These are phyloP conservation scores for Eospalax fontanierii DNA, from an alignment of 2,797 vertebrate genomes.

Conservation along the genomic window DNA sequence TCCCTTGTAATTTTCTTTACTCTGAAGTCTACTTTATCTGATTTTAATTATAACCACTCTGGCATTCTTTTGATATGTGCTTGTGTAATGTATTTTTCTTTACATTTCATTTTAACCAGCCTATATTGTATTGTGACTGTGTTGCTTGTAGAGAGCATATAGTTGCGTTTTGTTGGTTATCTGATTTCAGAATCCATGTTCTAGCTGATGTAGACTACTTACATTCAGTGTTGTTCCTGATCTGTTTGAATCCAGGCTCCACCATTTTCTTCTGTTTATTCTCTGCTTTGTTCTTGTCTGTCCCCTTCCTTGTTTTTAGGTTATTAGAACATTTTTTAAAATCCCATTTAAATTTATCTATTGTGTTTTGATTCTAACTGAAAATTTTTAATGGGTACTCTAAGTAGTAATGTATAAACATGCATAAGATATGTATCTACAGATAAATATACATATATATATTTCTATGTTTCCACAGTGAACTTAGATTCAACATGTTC, in stretches of 20 bases:
- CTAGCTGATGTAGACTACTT: background rate
- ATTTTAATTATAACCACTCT: background rate
- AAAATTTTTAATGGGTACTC: background rate
- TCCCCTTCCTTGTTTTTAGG: background rate
- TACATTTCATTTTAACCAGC: slow-evolving; percentile 31
- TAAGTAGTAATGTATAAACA: background rate
- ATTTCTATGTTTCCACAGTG: background rate
- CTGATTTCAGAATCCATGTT: background rate
- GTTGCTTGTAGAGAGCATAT: background rate
- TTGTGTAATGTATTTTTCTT: background rate
- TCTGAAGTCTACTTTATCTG: slow-evolving; percentile 33
- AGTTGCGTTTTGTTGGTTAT: background rate
- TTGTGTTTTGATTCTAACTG: background rate
- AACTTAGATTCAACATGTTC: slow-evolving; percentile 39
- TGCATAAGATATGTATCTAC: background rate
- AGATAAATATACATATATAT: background rate
- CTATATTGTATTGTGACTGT: background rate
- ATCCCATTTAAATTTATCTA: background rate
- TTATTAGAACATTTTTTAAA: slow-evolving; percentile 29
- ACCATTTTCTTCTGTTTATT: background rate
- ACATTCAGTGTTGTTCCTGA: background rate
- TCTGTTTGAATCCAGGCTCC: slow-evolving; percentile 13
- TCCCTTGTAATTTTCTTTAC: slow-evolving; percentile 39
- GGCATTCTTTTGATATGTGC: background rate
- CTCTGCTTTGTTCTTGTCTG: slow-evolving; percentile 2